Conservation (phyloP, 2,113 vertebrate genomes). For the Diadophis punctatus region DNA sequence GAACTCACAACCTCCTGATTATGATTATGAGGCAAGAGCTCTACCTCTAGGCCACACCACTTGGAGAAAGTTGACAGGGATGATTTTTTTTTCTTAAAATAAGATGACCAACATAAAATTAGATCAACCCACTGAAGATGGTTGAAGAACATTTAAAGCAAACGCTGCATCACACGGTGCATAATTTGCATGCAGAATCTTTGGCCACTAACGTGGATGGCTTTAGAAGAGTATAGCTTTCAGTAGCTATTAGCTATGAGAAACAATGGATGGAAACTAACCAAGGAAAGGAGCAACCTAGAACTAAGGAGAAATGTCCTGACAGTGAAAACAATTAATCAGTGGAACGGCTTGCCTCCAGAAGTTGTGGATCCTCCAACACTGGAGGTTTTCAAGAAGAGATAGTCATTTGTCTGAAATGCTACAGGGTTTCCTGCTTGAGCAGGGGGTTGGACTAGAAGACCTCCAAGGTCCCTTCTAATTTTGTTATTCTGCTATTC, state of each 20-base stretch:
- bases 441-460: background rate
- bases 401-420: background rate
- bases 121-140: background rate
- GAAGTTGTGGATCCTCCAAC: background rate
- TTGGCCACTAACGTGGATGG: background rate
- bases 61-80: background rate
- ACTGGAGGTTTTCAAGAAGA: background rate
- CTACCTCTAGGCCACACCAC: too few relatives aligned
- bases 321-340: background rate
- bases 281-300: background rate
- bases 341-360: background rate
- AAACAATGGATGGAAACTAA: background rate
- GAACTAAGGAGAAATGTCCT: background rate
- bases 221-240: background rate
- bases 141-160: background rate
- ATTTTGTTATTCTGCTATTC: too few relatives aligned
- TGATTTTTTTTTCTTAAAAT: background rate
- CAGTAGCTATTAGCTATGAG: background rate
- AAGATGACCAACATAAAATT: background rate
- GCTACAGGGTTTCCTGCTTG: background rate
- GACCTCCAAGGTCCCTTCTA: too few relatives aligned
- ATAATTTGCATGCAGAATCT: background rate
- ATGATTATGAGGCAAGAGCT: too few relatives aligned
- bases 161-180: background rate
- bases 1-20: too few relatives aligned